Evolutionary conservation across 2,888 invertebrate species (phyloP), one percentile per base, ranked within the genome.

Genomic region (Lypha dubia): DNA sequence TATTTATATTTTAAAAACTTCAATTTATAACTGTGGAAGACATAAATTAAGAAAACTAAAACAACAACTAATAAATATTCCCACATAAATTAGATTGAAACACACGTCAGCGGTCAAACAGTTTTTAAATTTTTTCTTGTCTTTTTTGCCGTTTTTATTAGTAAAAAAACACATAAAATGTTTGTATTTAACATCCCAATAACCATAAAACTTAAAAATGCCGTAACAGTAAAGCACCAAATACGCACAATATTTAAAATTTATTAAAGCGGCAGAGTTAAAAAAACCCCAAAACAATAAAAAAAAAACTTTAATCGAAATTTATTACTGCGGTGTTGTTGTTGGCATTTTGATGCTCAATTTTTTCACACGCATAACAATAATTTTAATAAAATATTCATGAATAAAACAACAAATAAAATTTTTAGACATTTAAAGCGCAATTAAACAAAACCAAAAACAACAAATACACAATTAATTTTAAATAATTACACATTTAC

Each of bases 341-440:
- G 4, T 46, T 51, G 20, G 24, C 32, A 49, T 22, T 24, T 35
- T 53, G 20, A 13, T 6, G 38, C 17, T 38, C 24, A 15, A 24
- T 49, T 58, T 71, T 79, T 79, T 79, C 79, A 74, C 74, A 80
- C 67, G 63, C 62, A 22, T 8, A 56, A 51, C 60, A 53, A 63
- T 58, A 58, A 51, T 9, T 17, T 46, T 17, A 22, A 63, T 41
- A 32, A 41, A 44, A 28, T 32, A 56, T 53, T 53, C 28, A 53
- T 35, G 58, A 49, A 49, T 35, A 58, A 62, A 28, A 28, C n/a
- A 49, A 58, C n/a, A 49, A 58, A 28, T 28, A 53, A 44, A 65
- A 41, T 24, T 38, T 5, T 58, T 49, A 60, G 68, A 51, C 28
- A 65, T 32, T 44, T 58, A 67, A 58, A n/a, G n/a, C n/a, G 22